These are phyloP conservation scores for Glomeris marginata DNA, from an alignment of 2,888 invertebrate genomes.

Conservation along the genomic window DNA sequence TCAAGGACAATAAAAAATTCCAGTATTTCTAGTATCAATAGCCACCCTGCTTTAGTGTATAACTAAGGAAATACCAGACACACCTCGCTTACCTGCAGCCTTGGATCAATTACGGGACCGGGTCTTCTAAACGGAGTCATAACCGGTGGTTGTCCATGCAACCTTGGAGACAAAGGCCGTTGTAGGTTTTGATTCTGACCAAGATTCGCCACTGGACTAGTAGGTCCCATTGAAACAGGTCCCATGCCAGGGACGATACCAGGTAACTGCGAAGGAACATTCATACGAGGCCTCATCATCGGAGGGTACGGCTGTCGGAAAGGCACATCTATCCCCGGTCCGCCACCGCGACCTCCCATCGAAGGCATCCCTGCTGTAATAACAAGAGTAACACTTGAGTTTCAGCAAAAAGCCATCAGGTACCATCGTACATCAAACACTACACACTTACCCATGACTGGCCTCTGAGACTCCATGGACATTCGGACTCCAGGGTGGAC, in stretches of 20 bases:
- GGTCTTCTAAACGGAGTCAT: conserved; percentile 14
- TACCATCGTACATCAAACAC: too few relatives aligned
- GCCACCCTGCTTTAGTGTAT: too few relatives aligned
- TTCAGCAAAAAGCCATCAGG: too few relatives aligned
- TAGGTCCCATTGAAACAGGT: not conserved
- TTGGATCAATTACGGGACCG: conserved; percentile 11
- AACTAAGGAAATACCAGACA: too few relatives aligned
- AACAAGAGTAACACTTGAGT: too few relatives aligned
- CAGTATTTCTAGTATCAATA: too few relatives aligned
- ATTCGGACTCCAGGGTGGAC: too few relatives aligned
- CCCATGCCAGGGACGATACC: not conserved
- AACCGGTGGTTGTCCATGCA: conserved; percentile 11
- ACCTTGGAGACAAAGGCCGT: conserved; percentile 1
- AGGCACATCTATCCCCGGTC: conserved; percentile 10
- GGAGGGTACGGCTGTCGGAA: conserved; percentile 18
- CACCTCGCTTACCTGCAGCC: conserved; percentile 10
- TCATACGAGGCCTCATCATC: conserved; percentile 13
- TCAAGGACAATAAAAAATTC: too few relatives aligned
- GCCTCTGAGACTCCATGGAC: too few relatives aligned
- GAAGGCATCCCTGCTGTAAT: not conserved
- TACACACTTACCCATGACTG: too few relatives aligned
- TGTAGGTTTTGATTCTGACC: conserved; percentile 1
- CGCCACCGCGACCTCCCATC: not conserved
- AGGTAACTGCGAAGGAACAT: conserved; percentile 1
- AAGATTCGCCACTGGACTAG: conserved; percentile 2